These are phyloP conservation scores for Hippopotamyrus pictus DNA, from an alignment of 2,797 vertebrate genomes.

Conservation along the genomic window DNA sequence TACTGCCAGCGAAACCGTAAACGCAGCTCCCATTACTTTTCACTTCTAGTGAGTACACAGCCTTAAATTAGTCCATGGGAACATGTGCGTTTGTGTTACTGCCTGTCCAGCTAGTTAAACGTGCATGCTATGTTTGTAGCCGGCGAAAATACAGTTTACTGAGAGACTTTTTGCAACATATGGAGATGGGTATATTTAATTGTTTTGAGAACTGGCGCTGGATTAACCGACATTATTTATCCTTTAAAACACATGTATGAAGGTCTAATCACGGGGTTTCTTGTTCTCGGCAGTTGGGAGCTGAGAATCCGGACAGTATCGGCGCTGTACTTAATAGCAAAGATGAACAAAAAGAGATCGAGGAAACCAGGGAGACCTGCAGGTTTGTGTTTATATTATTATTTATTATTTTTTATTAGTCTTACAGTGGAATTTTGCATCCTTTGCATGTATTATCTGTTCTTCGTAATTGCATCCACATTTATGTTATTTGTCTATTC, in stretches of 20 bases:
- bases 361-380: constrained; percentile 83
- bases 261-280: not conserved
- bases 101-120: not conserved
- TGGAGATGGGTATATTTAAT: not conserved
- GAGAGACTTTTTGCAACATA: not conserved
- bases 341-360: constrained; percentile 91
- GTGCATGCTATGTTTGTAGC: not conserved
- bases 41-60: not conserved
- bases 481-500: not conserved
- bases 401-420: not conserved
- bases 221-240: not conserved
- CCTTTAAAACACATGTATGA: not conserved
- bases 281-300: constrained; percentile 70
- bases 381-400: constrained; percentile 56
- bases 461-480: not conserved
- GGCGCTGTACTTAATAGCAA: constrained; percentile 91
- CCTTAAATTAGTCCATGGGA: not conserved
- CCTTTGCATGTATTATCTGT: not conserved
- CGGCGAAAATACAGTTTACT: not conserved
- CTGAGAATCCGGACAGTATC: constrained; percentile 90
- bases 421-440: not conserved
- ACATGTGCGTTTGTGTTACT: not conserved
- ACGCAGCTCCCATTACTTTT: not conserved
- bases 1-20: not conserved
- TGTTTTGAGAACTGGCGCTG: not conserved